Evolutionary conservation across 2,797 vertebrate species (phyloP).

Genomic region (Arctocebus calabarensis): DNA sequence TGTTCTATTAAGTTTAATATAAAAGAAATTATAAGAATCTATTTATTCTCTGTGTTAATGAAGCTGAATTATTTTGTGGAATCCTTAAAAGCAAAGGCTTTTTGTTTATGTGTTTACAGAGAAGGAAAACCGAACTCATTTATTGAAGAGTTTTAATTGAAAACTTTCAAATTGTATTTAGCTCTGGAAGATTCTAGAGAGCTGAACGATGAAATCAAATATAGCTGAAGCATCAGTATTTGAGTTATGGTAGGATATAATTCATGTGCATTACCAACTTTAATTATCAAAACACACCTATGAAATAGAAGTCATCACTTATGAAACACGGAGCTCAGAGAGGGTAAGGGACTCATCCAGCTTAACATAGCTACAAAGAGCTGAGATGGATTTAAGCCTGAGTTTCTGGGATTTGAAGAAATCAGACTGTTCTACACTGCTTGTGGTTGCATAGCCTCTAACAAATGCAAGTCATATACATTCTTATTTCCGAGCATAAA

Average conservation of each 20-base stretch:
- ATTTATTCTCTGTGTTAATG: slow-evolving; percentile 1
- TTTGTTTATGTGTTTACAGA: neutral
- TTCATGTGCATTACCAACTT: neutral
- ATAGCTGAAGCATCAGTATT: neutral
- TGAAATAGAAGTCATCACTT: neutral
- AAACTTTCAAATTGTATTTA: slow-evolving; percentile 21
- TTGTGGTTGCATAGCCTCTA: neutral
- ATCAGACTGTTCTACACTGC: neutral
- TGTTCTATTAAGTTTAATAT: neutral
- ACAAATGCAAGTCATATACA: neutral
- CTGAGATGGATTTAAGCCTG: neutral
- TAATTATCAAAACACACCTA: neutral
- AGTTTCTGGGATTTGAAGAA: neutral
- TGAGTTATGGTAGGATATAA: neutral
- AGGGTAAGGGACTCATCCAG: neutral
- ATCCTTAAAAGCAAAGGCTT: slow-evolving; percentile 5
- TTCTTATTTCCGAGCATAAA: neutral
- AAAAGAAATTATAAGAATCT: neutral
- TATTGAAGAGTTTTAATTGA: neutral
- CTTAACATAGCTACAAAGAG: neutral
- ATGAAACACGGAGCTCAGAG: neutral
- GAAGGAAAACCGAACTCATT: neutral
- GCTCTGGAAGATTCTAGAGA: slow-evolving; percentile 11
- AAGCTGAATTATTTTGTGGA: slow-evolving; percentile 16
- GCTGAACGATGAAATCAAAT: neutral